Percentiles rank a stretch among this genome's conserved stretches.
Evolutionary conservation across 2,113 vertebrate genomes (phyloP).

Genomic region (Arvicanthis niloticus): DNA sequence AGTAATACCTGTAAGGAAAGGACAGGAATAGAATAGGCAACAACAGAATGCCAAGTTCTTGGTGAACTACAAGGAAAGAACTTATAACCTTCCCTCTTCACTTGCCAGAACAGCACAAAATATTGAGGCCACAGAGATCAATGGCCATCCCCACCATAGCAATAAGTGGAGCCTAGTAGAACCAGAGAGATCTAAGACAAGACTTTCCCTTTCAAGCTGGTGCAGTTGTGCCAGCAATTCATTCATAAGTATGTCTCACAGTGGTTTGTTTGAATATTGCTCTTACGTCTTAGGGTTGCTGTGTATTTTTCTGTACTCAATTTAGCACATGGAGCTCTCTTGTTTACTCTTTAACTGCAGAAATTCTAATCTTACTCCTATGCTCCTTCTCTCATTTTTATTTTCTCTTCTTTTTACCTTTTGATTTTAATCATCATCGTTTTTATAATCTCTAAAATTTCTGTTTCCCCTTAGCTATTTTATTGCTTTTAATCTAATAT

Average conservation of each 20-base stretch:
- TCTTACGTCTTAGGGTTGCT: background rate
- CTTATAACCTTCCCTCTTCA: background rate
- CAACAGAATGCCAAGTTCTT: background rate
- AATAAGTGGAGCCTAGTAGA: background rate
- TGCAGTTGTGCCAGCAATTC: background rate
- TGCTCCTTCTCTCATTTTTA: background rate
- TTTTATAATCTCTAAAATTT: background rate
- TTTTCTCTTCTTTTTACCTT: background rate
- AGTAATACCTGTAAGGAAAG: background rate
- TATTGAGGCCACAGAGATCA: background rate
- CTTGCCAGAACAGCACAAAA: background rate
- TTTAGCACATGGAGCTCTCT: no score
- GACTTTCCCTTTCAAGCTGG: background rate
- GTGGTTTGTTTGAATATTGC: background rate
- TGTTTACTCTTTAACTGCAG: background rate
- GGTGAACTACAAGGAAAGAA: background rate
- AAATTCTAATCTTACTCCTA: background rate
- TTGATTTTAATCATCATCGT: background rate
- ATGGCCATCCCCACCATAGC: background rate
- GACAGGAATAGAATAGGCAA: background rate
- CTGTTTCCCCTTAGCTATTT: background rate
- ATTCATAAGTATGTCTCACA: background rate
- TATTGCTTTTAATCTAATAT: background rate
- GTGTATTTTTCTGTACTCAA: background rate
- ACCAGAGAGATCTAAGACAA: background rate